Percentiles rank a stretch among this genome's conserved stretches.
Conservation (phyloP, 2,888 invertebrate species). For the Synergus laeviventris region DNA sequence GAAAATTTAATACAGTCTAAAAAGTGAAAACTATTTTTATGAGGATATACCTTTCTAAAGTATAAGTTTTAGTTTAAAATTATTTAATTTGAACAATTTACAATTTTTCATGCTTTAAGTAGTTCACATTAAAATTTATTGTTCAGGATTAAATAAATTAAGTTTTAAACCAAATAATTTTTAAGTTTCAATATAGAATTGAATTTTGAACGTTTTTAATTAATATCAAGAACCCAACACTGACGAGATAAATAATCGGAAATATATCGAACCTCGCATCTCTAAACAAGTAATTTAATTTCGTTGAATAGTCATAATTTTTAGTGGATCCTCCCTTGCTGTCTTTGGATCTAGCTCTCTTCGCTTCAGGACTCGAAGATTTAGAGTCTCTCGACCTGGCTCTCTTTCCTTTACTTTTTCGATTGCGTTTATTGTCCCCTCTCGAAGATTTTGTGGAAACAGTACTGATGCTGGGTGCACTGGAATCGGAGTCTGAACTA, state of each 20-base stretch:
- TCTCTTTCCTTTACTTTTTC: conserved; percentile 67
- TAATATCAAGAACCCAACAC: not conserved
- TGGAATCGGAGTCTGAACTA: conserved; percentile 81
- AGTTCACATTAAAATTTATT: no score
- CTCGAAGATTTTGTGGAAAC: conserved; percentile 84
- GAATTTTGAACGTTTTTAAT: not conserved
- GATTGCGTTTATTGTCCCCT: conserved; percentile 71
- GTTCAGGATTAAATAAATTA: no score
- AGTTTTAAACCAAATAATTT: no score
- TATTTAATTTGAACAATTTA: not conserved
- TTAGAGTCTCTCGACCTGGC: conserved; percentile 69
- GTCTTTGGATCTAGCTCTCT: conserved; percentile 73
- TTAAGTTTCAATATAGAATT: no score
- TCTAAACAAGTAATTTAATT: conserved; percentile 95
- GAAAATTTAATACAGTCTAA: not conserved
- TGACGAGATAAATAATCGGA: conserved; percentile 8
- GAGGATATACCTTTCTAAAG: not conserved
- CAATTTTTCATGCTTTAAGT: not conserved
- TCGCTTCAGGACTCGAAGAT: conserved; percentile 73
- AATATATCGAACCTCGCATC: conserved; percentile 82
- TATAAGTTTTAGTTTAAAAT: not conserved
- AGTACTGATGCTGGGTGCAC: conserved; percentile 87
- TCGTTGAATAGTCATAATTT: conserved; percentile 90
- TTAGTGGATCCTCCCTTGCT: conserved; percentile 75
- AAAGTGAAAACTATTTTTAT: not conserved